Conservation (phyloP, 1,140 invertebrate genomes). For the Oreohelix idahoensis region DNA sequence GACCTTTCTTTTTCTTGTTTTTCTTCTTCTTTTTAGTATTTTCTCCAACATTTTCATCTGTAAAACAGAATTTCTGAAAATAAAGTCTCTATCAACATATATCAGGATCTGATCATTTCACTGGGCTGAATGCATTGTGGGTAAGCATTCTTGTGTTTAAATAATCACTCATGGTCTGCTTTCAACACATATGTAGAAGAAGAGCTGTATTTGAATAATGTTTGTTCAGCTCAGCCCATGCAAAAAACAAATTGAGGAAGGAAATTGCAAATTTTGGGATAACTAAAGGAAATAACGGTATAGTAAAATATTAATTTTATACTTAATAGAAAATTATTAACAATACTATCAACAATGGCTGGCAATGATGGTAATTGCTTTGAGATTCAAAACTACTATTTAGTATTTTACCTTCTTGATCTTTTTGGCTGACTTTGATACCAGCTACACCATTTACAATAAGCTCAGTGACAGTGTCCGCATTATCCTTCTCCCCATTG, state of each 20-base stretch:
- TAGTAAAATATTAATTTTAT: background rate
- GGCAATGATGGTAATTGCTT: no score
- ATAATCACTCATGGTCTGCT: no score
- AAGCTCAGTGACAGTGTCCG: background rate
- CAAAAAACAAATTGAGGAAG: background rate
- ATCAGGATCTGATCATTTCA: no score
- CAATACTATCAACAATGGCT: no score
- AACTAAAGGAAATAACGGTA: background rate
- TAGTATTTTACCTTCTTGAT: background rate
- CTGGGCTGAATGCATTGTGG: background rate
- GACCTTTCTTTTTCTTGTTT: constrained; percentile 66
- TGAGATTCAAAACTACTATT: no score
- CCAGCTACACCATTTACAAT: constrained; percentile 14
- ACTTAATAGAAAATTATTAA: no score
- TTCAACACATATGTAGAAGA: background rate
- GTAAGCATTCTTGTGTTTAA: background rate
- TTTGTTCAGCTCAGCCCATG: background rate
- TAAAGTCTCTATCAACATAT: background rate
- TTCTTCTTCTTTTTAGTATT: constrained; percentile 71
- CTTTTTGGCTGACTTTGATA: background rate
- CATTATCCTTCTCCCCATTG: no score
- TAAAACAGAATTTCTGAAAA: background rate
- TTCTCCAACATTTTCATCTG: constrained; percentile 48
- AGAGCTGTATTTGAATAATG: no score
- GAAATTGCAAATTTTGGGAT: background rate